phyloP scores from a whole-genome alignment of 2,888 invertebrate species.

The Agrotis ipsilon region DNA sequence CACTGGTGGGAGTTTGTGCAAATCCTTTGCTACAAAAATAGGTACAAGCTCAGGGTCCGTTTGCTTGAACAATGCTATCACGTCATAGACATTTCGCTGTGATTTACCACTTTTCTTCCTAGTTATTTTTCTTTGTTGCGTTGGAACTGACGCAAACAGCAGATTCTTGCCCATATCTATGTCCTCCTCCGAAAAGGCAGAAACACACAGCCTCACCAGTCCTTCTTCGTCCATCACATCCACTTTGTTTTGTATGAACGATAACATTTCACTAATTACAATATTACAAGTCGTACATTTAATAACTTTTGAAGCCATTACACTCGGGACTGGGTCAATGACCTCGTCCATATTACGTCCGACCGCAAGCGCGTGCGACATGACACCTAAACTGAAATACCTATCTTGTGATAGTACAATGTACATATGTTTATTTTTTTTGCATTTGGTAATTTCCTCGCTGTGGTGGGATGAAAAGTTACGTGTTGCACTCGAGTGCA shows the following conservation, averaged over 20 bases:
- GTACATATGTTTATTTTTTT: too few relatives aligned
- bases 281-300: constrained; percentile 5
- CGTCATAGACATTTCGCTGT: not conserved
- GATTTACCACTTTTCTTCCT: constrained; percentile 5
- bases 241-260: not conserved
- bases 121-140: constrained; percentile 1
- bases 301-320: not conserved
- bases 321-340: not conserved
- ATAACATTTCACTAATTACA: not conserved
- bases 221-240: too few relatives aligned
- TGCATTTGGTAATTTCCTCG: too few relatives aligned
- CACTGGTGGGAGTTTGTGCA: too few relatives aligned
- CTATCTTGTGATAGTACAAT: too few relatives aligned
- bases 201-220: too few relatives aligned
- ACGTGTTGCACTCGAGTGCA: too few relatives aligned
- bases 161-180: not conserved
- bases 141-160: not conserved
- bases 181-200: too few relatives aligned
- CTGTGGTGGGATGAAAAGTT: too few relatives aligned
- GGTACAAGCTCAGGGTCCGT: too few relatives aligned
- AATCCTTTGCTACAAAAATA: too few relatives aligned
- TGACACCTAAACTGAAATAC: too few relatives aligned
- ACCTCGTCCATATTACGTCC: not conserved
- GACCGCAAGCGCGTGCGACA: not conserved
- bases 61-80: not conserved